Percentiles rank a stretch among this genome's conserved stretches.
Evolutionary conservation across 1,140 invertebrate species (phyloP).

Genomic region (Drosophila guanche): DNA sequence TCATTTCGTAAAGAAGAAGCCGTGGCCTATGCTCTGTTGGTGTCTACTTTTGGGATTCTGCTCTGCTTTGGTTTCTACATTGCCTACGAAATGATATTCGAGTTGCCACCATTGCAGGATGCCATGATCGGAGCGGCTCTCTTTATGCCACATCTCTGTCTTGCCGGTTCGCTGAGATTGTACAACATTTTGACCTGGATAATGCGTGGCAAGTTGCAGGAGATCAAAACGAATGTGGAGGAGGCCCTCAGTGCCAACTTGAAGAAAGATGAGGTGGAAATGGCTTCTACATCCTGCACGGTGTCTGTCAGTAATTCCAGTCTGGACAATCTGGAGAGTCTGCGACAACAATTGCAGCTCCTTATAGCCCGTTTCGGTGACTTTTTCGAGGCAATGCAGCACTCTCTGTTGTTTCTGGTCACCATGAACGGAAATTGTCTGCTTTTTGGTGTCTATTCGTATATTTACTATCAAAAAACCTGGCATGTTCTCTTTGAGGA

Average conservation of each 20-base stretch:
- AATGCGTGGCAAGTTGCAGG: conserved; percentile 17
- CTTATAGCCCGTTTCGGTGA: conserved; percentile 23
- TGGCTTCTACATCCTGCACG: conserved; percentile 25
- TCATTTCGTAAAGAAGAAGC: conserved; percentile 22
- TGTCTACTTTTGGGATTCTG: conserved; percentile 56
- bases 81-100: conserved; percentile 73
- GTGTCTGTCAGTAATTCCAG: neutral
- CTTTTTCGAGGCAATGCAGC: conserved; percentile 37
- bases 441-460: conserved; percentile 50
- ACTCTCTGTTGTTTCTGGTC: conserved; percentile 57
- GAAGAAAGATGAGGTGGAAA: conserved; percentile 11
- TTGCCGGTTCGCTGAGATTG: conserved; percentile 59
- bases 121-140: conserved; percentile 62
- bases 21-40: conserved; percentile 53
- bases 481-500: conserved; percentile 67
- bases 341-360: conserved; percentile 29
- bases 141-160: conserved; percentile 64
- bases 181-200: conserved; percentile 56
- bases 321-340: conserved; percentile 24
- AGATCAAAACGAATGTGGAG: conserved; percentile 21
- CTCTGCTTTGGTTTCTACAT: conserved; percentile 61
- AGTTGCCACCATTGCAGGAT: conserved; percentile 63
- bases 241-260: conserved; percentile 22
- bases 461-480: conserved; percentile 50
- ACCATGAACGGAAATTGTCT: conserved; percentile 65